phyloP scores from a whole-genome alignment of 2,113 vertebrate genomes.

The Barnardius zonarius region DNA sequence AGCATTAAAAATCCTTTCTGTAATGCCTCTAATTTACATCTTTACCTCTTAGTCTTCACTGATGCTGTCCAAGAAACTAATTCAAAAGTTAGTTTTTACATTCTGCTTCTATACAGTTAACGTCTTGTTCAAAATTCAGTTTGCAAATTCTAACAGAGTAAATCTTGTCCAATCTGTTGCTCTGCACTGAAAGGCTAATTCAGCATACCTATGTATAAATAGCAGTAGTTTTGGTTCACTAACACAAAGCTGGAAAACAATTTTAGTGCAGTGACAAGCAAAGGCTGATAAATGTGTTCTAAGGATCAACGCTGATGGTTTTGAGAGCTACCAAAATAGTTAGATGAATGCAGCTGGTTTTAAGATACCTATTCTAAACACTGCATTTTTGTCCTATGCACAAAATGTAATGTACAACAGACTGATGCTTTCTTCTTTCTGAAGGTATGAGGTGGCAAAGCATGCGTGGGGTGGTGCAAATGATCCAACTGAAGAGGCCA shows the following conservation, averaged over 20 bases:
- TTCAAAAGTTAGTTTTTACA: background rate
- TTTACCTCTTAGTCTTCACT: background rate
- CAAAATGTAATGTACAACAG: background rate
- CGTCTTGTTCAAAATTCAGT: background rate
- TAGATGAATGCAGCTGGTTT: background rate
- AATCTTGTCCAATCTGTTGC: background rate
- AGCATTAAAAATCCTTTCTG: background rate
- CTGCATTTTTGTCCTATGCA: background rate
- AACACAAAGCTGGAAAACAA: background rate
- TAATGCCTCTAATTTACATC: background rate
- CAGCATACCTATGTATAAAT: background rate
- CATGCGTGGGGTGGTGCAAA: background rate
- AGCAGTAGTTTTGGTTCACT: background rate
- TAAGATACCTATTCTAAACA: conserved; percentile 16
- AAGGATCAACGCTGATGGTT: background rate
- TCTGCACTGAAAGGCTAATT: background rate
- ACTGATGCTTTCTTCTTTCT: background rate
- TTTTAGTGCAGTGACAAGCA: background rate
- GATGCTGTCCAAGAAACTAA: background rate
- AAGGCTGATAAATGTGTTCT: background rate
- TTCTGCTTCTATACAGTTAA: background rate
- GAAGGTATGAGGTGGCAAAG: background rate
- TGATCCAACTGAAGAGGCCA: background rate
- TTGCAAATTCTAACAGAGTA: background rate
- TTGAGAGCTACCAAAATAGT: background rate